These are phyloP conservation scores for Rhadina sibilatrix DNA, from an alignment of 2,113 vertebrate genomes.

Conservation along the genomic window DNA sequence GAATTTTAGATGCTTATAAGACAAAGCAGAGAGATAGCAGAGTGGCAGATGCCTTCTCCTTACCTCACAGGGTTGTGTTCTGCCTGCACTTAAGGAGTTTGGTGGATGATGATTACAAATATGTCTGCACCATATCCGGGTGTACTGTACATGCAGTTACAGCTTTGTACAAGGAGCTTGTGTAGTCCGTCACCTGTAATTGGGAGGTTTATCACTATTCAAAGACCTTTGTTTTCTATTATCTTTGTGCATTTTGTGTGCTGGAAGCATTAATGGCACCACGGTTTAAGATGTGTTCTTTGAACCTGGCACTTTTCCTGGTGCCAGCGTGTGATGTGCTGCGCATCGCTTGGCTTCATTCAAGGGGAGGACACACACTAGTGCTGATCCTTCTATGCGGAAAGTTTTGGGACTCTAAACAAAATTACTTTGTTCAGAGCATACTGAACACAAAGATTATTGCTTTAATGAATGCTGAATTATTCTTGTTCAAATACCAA, in stretches of 20 bases:
- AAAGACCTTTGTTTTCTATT: neutral
- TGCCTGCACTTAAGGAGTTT: neutral
- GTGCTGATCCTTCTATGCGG: accelerated
- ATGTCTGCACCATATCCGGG: accelerated
- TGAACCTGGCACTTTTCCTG: neutral
- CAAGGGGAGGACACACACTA: neutral
- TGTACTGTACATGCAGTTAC: neutral
- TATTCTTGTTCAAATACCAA: neutral
- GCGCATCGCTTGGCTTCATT: neutral
- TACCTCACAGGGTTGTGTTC: neutral
- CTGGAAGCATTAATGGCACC: neutral
- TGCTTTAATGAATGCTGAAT: neutral
- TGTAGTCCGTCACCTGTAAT: neutral
- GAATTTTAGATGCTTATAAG: constrained; percentile 49
- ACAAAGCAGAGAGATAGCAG: constrained; percentile 27
- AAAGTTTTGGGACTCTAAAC: neutral
- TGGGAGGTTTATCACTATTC: neutral
- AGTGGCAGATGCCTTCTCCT: neutral
- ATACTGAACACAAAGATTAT: neutral
- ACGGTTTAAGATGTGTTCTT: neutral
- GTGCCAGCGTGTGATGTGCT: neutral
- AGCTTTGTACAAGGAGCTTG: neutral
- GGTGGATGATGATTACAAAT: neutral
- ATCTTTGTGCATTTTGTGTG: neutral
- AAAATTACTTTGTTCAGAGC: neutral